Evolutionary conservation across 1,140 invertebrate genomes (phyloP), one percentile per base, ranked within the genome.

Genomic region (Nebria ingens): DNA sequence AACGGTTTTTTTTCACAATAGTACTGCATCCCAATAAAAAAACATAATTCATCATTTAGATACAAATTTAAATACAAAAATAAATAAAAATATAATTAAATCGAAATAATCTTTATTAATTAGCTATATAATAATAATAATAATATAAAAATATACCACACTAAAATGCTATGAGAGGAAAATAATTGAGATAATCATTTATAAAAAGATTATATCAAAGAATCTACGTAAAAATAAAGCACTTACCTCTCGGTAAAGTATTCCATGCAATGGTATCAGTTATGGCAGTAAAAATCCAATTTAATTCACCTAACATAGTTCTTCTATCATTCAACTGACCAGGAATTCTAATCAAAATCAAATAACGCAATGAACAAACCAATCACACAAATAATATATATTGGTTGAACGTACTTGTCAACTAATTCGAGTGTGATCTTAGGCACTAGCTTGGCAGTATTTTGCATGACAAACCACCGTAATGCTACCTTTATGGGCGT

Each of bases 241-340:
- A 34, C 9, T n/a, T 67, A 86, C 85, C 85, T 77, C 82, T 79
- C 13, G 93, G 91, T 57, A 99, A 76, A 40, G 87, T 91, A 68
- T 97, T 97, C 96, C 96, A 99, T 0, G 97, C 97, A 68, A 99
- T 98, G n/a, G 97, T 99, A 71, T 99, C 97, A 1, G 97, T 99
- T 54, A 99, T 98, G 4, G 97, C 97, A 25, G 97, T 99, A 74
- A 99, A 99, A 68, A 99, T 97, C 97, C 97, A 99, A 77, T 99
- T 99, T 40, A 99, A 76, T 77, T 99, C 96, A 53, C 97, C 97
- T 56, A 98, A 79, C 89, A 98, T 95, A 21, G 97, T 98, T 64
- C 93, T 81, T 25, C 97, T 79, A 76, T 99, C 97, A 62, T 87
- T 93, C 54, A 97, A 79, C 68, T 90, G 85, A 4, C 97, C 97